Percentiles rank a stretch among this genome's conserved stretches.
These are phyloP conservation scores for Strix aluco DNA, from an alignment of 2,113 vertebrate genomes.

Conservation along the genomic window DNA sequence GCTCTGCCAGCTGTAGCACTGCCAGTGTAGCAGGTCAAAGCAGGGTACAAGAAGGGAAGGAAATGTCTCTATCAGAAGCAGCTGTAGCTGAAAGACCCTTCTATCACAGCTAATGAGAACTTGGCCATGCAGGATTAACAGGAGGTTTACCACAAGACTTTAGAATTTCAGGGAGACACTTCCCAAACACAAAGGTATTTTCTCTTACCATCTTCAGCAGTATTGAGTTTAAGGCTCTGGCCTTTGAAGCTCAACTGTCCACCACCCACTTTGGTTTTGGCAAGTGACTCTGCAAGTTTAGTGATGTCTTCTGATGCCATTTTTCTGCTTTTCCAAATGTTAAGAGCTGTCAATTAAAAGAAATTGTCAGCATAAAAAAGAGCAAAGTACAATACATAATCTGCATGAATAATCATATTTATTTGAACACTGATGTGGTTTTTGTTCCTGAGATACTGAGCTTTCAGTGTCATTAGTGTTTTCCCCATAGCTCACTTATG, in stretches of 20 bases:
- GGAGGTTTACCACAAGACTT: not conserved
- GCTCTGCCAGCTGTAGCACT: not conserved
- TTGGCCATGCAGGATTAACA: not conserved
- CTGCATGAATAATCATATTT: not conserved
- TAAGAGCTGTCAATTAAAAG: not conserved
- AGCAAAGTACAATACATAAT: not conserved
- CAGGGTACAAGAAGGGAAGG: not conserved
- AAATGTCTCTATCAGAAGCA: not conserved
- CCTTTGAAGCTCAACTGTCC: conserved; percentile 96
- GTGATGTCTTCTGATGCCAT: conserved; percentile 95
- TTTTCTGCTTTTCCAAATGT: not conserved
- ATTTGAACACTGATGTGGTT: not conserved
- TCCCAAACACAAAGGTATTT: not conserved
- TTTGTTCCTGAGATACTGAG: not conserved
- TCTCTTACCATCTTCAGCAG: conserved; percentile 89
- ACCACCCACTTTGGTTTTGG: conserved; percentile 88
- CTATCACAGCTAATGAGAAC: not conserved
- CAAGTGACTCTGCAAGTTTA: conserved; percentile 88
- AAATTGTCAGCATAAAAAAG: not conserved
- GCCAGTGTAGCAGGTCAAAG: not conserved
- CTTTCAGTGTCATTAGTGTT: not conserved
- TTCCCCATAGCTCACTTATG: not conserved
- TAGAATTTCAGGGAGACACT: not conserved
- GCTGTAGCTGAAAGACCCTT: not conserved
- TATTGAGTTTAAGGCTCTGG: conserved; percentile 91